phyloP scores from a whole-genome alignment of 1,140 invertebrate genomes.

The Uloborus diversus region DNA sequence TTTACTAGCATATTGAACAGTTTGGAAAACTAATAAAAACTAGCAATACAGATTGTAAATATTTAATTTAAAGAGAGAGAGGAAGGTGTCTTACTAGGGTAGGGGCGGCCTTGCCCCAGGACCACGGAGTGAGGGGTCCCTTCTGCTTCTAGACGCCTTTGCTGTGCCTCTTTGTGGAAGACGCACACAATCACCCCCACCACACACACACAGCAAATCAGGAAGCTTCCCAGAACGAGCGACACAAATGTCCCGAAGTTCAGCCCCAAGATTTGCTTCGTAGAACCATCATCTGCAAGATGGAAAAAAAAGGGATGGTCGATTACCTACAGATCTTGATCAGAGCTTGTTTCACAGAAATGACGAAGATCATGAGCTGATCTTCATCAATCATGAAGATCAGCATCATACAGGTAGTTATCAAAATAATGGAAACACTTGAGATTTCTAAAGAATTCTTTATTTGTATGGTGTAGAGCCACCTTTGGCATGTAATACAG shows the following conservation, averaged over 20 bases:
- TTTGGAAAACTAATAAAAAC: background rate
- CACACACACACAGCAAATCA: slow-evolving; percentile 74
- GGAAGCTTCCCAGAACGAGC: slow-evolving; percentile 73
- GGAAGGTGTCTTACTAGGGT: slow-evolving; percentile 53
- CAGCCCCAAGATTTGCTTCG: slow-evolving; percentile 78
- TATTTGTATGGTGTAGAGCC: no score
- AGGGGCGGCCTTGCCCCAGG: slow-evolving; percentile 24
- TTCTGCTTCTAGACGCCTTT: slow-evolving; percentile 27
- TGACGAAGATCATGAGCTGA: no score
- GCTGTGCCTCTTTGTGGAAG: slow-evolving; percentile 71
- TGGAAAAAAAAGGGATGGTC: no score
- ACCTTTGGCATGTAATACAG: no score
- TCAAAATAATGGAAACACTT: no score
- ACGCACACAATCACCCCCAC: slow-evolving; percentile 76
- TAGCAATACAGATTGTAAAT: slow-evolving; percentile 7
- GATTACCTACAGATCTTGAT: no score
- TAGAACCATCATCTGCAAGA: slow-evolving; percentile 73
- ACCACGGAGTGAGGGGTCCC: slow-evolving; percentile 27
- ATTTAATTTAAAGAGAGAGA: background rate
- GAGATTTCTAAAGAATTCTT: no score
- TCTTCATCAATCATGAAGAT: no score
- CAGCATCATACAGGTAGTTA: no score
- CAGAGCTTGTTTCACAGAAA: no score
- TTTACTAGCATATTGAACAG: background rate
- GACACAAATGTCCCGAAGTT: slow-evolving; percentile 79